Percentiles rank a stretch among this genome's conserved stretches.
Conservation (phyloP, 2,888 invertebrate genomes). For the Schrankia costaestrigalis region DNA sequence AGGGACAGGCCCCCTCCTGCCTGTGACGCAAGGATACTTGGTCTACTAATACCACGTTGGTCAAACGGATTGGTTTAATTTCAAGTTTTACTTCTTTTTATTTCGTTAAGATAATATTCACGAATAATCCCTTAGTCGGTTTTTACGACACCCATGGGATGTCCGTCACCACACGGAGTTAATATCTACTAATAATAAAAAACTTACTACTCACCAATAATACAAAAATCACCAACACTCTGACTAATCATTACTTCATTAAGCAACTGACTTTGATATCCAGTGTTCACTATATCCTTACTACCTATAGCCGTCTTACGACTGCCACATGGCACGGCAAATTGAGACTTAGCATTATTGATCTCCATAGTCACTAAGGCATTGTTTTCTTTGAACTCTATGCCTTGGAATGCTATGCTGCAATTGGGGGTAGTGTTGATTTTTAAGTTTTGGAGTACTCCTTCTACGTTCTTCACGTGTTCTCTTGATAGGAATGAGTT, state of each 20-base stretch:
- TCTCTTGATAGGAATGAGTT: slow-evolving; percentile 89
- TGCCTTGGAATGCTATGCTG: slow-evolving; percentile 39
- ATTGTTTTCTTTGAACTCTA: slow-evolving; percentile 52
- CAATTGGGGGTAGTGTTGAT: slow-evolving; percentile 53
- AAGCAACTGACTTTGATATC: slow-evolving; percentile 89
- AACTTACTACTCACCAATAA: slow-evolving; percentile 80
- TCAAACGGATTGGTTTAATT: too few relatives aligned
- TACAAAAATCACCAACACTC: slow-evolving; percentile 90
- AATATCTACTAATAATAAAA: neutral
- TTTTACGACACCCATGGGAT: too few relatives aligned
- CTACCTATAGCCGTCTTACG: slow-evolving; percentile 40
- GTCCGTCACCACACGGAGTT: too few relatives aligned
- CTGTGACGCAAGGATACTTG: too few relatives aligned
- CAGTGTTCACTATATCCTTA: slow-evolving; percentile 82
- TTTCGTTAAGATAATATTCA: too few relatives aligned
- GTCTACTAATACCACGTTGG: too few relatives aligned
- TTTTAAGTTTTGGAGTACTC: slow-evolving; percentile 84
- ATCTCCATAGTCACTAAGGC: slow-evolving; percentile 66
- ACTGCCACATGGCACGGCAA: slow-evolving; percentile 62
- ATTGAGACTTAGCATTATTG: slow-evolving; percentile 60
- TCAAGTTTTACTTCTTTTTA: too few relatives aligned
- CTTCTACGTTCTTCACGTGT: slow-evolving; percentile 85
- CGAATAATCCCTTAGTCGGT: too few relatives aligned
- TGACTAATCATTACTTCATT: slow-evolving; percentile 90
- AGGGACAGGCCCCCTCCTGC: too few relatives aligned